Evolutionary conservation across 2,797 vertebrate genomes (phyloP).

Genomic region (Momotus momota): DNA sequence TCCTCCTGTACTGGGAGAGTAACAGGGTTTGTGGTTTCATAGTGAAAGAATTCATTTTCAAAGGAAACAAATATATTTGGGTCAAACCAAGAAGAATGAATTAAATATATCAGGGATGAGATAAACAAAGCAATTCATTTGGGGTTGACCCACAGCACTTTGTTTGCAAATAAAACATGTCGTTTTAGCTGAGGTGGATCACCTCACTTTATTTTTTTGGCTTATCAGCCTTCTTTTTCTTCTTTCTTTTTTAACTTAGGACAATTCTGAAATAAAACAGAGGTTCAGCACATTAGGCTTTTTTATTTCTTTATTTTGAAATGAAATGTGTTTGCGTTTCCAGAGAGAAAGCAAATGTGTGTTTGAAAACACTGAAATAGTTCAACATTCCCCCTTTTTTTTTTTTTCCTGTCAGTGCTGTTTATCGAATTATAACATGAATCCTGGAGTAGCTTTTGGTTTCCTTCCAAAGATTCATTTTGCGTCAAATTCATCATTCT

Average conservation of each 20-base stretch:
- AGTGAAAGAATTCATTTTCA: not conserved
- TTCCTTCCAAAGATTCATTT: not conserved
- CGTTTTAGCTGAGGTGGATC: not conserved
- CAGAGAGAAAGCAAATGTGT: not conserved
- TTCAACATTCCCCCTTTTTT: not conserved
- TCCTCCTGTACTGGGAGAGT: not conserved
- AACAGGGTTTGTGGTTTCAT: not conserved
- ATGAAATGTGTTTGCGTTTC: not conserved
- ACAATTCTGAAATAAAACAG: conserved; percentile 14
- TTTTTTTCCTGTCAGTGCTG: not conserved
- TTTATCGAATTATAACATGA: not conserved
- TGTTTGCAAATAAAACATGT: not conserved
- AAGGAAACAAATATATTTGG: not conserved
- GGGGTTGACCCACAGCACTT: not conserved
- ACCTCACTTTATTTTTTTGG: not conserved
- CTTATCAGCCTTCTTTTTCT: not conserved
- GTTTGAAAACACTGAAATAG: not conserved
- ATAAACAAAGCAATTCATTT: not conserved
- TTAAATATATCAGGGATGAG: not conserved
- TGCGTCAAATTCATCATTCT: not conserved
- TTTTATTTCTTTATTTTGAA: not conserved
- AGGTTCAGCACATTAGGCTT: not conserved
- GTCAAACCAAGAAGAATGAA: not conserved
- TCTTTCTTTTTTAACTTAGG: not conserved
- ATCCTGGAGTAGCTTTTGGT: not conserved